Evolutionary conservation across 2,888 invertebrate genomes (phyloP).

Genomic region (Piscicola geometra): DNA sequence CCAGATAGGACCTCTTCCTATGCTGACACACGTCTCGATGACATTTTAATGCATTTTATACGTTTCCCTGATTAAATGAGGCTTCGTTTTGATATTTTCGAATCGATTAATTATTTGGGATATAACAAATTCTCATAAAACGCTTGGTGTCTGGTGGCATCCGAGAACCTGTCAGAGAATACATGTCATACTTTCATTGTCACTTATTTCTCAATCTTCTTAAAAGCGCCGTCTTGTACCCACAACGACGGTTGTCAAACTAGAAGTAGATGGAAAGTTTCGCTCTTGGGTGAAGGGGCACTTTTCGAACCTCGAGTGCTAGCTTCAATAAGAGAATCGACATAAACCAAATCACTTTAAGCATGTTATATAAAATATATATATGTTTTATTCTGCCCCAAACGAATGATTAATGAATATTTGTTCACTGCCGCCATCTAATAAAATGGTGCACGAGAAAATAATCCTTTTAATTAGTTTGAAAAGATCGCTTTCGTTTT

Average conservation of each 20-base stretch:
- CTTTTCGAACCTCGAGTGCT: conserved; percentile 13
- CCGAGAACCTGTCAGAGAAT: neutral
- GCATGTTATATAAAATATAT: no score
- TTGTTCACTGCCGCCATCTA: no score
- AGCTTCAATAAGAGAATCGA: neutral
- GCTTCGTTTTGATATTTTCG: neutral
- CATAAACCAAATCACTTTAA: neutral
- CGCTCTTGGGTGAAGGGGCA: conserved; percentile 1
- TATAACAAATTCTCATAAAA: neutral
- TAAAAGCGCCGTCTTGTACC: neutral
- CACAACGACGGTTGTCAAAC: neutral
- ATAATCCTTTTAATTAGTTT: no score
- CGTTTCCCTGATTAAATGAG: neutral
- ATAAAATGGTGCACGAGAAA: no score
- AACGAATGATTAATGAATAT: no score
- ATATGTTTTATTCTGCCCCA: no score
- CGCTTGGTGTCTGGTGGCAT: neutral
- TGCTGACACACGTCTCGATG: neutral
- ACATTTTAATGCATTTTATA: neutral
- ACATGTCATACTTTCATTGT: neutral
- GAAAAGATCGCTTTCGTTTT: no score
- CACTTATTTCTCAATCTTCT: neutral
- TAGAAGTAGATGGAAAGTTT: neutral
- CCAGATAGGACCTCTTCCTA: neutral
- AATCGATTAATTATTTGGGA: neutral